Base-by-base conservation (phyloP, 2,888 invertebrate genomes). In the Nasonovia ribisnigri region DNA sequence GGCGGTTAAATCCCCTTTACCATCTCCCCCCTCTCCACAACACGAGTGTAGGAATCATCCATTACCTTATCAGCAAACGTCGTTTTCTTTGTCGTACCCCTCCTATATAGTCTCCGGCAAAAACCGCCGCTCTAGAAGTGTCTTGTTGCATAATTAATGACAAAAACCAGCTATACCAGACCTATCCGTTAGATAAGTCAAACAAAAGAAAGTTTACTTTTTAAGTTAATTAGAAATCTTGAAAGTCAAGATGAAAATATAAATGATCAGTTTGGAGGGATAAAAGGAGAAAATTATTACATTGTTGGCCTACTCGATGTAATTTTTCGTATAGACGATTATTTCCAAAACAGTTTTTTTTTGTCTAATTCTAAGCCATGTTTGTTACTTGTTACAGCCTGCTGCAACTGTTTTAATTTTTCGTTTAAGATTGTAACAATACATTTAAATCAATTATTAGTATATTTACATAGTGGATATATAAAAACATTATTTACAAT, bases 91-190 rank as follows among this genome's bases (percentile, higher is more conserved):
- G 89, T 93, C 77, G 8, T 88, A 8, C 51, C 42, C 54, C 29
- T n/a, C 88, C n/a, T 36, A 60, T 48, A 88, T 36, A 88, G 42
- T 77, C 42, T 54, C 26, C 4, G 42, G 89, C 92, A 93, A 93
- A 93, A 93, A 93, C 92, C 88, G 20, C 46, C 89, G 57, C 77
- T 57, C 84, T 24, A 89, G 89, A 89, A 93, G 89, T 84, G 92
- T 93, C 92, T 89, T 84, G 89, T 77, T 89, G 92, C 89, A 93
- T 93, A 93, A 93, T 87, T 93, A 93, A 93, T 93, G 89, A 93
- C 89, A 46, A 89, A 89, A 88, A 51, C 84, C 54, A 36, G 88
- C 57, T 92, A 86, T 86, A 86, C 60, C 91, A 86, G 57, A 86
- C 92, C 87, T 60, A 92, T 88, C 92, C 84, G 54, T 93, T 93